These are phyloP conservation scores for Corythoichthys intestinalis DNA, from an alignment of 2,113 vertebrate species.

Conservation along the genomic window DNA sequence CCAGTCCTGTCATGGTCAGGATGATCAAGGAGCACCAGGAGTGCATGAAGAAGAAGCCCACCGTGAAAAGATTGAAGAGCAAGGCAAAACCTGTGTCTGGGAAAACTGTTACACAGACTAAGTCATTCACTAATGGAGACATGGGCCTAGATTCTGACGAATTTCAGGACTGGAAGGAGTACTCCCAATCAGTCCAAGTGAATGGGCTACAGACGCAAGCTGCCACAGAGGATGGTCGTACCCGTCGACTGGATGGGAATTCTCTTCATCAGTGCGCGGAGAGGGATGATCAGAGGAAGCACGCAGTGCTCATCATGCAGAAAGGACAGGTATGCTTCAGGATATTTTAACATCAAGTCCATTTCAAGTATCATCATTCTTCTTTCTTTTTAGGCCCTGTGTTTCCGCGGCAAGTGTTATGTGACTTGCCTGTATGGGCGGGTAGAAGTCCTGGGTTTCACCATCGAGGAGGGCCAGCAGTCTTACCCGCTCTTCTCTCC, in stretches of 20 bases:
- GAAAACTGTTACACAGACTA: neutral
- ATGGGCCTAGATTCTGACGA: constrained; percentile 51
- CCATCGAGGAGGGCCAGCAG: constrained; percentile 80
- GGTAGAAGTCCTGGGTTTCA: constrained; percentile 84
- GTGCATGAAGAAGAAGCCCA: constrained; percentile 52
- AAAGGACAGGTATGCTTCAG: constrained; percentile 64
- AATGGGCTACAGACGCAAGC: constrained; percentile 40
- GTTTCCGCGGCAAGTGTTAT: constrained; percentile 82
- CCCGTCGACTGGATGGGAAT: constrained; percentile 46
- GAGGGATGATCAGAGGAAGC: constrained; percentile 55
- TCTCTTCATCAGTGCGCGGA: constrained; percentile 57
- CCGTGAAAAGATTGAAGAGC: constrained; percentile 67
- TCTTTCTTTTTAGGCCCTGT: constrained; percentile 66
- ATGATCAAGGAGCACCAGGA: constrained; percentile 49
- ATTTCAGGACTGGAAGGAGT: constrained; percentile 55
- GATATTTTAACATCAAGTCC: neutral
- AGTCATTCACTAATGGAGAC: constrained; percentile 1
- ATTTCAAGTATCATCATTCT: neutral
- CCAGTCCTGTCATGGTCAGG: constrained; percentile 38
- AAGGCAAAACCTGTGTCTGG: constrained; percentile 43
- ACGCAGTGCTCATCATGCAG: constrained; percentile 70
- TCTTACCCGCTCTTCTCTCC: constrained; percentile 80
- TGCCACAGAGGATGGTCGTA: neutral
- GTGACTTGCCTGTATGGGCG: constrained; percentile 85
- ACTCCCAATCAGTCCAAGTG: constrained; percentile 44